Percentiles rank a stretch among this genome's conserved stretches.
phyloP scores from a whole-genome alignment of 2,888 invertebrate species.

The Athalia cordata region DNA sequence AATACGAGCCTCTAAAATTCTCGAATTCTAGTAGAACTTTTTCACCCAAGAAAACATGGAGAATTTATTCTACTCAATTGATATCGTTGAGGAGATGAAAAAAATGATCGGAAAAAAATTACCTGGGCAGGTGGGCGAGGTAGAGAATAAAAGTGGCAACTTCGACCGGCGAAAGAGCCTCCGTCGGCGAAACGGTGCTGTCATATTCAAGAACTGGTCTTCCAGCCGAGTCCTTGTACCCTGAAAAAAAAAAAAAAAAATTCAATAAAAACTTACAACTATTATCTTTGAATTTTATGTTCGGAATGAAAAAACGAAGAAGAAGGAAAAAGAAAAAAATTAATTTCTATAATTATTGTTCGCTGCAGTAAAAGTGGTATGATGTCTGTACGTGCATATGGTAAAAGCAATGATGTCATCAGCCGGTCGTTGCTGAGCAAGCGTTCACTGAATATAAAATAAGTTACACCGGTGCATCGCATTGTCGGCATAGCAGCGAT shows the following conservation, averaged over 20 bases:
- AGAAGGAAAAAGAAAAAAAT: too few species aligned
- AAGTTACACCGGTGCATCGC: too few species aligned
- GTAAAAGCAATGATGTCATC: too few species aligned
- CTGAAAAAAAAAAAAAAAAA: constrained; percentile 75
- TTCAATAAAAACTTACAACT: not conserved
- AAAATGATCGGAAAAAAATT: constrained; percentile 57
- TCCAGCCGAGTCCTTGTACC: constrained; percentile 80
- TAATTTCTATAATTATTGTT: too few species aligned
- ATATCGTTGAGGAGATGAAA: not conserved
- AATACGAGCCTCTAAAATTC: not conserved
- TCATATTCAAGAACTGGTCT: constrained; percentile 81
- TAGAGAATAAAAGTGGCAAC: constrained; percentile 83
- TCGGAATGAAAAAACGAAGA: too few species aligned
- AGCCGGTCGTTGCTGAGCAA: too few species aligned
- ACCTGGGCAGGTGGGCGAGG: constrained; percentile 84
- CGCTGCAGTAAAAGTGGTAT: too few species aligned
- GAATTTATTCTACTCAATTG: not conserved
- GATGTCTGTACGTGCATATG: too few species aligned
- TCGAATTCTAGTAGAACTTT: not conserved
- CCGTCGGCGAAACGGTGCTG: constrained; percentile 76
- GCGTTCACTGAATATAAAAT: too few species aligned
- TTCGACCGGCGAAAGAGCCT: constrained; percentile 80
- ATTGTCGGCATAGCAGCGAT: too few species aligned
- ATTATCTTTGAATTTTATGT: not conserved
- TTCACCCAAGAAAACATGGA: not conserved